A percentile compares a stretch with the other conserved stretches of the same genome.
Evolutionary conservation across 2,797 vertebrate genomes (phyloP).

Genomic region (Fistularia tabacaria): DNA sequence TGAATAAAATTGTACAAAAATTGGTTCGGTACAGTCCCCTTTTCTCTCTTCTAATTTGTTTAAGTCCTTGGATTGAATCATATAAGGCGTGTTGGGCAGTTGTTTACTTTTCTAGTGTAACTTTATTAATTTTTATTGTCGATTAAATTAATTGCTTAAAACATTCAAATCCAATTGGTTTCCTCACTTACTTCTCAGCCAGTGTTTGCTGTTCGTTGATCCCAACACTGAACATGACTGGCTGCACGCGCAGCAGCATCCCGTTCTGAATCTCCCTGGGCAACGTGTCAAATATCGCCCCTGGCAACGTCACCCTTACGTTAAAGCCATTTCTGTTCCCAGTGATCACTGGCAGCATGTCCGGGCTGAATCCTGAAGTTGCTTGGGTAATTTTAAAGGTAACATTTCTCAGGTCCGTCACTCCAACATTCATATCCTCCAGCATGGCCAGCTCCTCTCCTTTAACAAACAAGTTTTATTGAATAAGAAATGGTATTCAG

Average conservation of each 20-base stretch:
- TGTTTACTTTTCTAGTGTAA: no score
- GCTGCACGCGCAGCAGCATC: conserved; percentile 96
- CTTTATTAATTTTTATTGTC: no score
- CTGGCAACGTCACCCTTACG: conserved; percentile 89
- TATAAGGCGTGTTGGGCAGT: no score
- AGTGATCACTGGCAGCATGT: conserved; percentile 97
- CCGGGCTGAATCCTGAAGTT: conserved; percentile 80
- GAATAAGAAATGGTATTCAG: not conserved
- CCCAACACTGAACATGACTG: conserved; percentile 93
- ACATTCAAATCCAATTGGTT: not conserved
- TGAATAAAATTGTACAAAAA: no score
- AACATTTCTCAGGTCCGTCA: conserved; percentile 95
- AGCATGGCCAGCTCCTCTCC: conserved; percentile 97
- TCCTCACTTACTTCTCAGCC: conserved; percentile 88
- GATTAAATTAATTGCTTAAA: no score
- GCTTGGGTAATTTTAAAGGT: conserved; percentile 98
- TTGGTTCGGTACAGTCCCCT: no score
- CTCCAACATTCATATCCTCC: conserved; percentile 96
- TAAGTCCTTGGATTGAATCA: no score
- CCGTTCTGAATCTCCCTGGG: conserved; percentile 97
- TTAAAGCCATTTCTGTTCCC: conserved; percentile 96
- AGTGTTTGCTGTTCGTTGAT: conserved; percentile 99
- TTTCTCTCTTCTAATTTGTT: no score
- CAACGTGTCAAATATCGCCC: conserved; percentile 87
- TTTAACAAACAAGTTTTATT: conserved; percentile 39